phyloP scores from a whole-genome alignment of 2,797 vertebrate genomes.

The Cetoscarus ocellatus region DNA sequence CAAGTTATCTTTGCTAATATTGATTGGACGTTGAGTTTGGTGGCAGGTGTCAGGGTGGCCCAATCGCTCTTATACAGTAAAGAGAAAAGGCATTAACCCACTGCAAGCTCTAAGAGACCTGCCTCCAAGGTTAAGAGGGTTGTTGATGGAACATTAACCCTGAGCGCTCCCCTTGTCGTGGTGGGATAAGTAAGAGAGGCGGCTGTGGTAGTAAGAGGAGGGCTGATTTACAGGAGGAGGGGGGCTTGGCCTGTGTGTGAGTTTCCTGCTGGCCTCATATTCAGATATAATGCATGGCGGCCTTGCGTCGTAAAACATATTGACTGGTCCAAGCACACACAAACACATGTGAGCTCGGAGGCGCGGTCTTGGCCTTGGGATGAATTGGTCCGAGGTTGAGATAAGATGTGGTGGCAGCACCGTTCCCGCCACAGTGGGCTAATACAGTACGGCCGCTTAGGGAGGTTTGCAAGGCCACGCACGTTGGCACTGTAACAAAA shows the following conservation, averaged over 20 bases:
- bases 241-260: background rate
- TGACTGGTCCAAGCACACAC: slow-evolving; percentile 13
- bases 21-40: slow-evolving; percentile 34
- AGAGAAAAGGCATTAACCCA: slow-evolving; percentile 52
- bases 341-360: slow-evolving; percentile 19
- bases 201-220: slow-evolving; percentile 1
- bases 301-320: slow-evolving; percentile 43
- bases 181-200: slow-evolving; percentile 31
- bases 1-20: slow-evolving; percentile 24
- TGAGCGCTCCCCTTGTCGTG: slow-evolving; percentile 49
- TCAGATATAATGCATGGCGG: slow-evolving; percentile 46
- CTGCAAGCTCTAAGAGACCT: slow-evolving; percentile 19
- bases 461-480: slow-evolving; percentile 55
- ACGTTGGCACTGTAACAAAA: slow-evolving; percentile 48
- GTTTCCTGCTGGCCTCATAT: slow-evolving; percentile 26
- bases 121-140: slow-evolving; percentile 64
- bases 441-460: slow-evolving; percentile 47
- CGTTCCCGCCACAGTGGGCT: slow-evolving; percentile 24
- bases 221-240: slow-evolving; percentile 50
- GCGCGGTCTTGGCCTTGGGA: slow-evolving; percentile 45
- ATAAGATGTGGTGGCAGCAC: slow-evolving; percentile 26
- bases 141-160: slow-evolving; percentile 72
- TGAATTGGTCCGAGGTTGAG: slow-evolving; percentile 38
- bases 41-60: slow-evolving; percentile 44
- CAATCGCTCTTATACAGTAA: slow-evolving; percentile 24